Conservation (phyloP, 2,888 invertebrate genomes). For the Yponomeuta evonymella region DNA sequence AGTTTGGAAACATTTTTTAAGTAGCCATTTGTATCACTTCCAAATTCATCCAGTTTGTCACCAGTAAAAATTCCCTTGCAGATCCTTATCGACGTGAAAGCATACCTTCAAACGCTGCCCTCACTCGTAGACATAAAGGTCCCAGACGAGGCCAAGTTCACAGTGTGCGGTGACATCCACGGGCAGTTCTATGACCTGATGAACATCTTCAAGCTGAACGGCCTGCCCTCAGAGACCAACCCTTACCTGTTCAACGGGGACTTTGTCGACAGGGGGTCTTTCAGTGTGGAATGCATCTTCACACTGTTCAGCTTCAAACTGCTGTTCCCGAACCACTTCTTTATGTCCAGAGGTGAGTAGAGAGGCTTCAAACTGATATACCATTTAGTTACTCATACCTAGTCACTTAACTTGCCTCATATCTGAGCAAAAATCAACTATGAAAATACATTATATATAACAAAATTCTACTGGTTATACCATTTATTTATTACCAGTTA, state of each 20-base stretch:
- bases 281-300: constrained; percentile 99
- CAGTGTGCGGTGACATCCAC: constrained; percentile 99
- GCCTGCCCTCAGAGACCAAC: constrained; percentile 95
- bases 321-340: constrained; percentile 96
- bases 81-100: constrained; percentile 94
- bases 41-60: too few relatives aligned
- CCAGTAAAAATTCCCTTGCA: constrained; percentile 50
- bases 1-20: too few relatives aligned
- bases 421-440: neutral
- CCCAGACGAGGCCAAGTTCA: constrained; percentile 92
- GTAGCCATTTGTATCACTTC: too few relatives aligned
- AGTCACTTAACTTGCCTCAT: neutral
- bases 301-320: constrained; percentile 97
- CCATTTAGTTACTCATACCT: too few relatives aligned
- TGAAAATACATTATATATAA: too few relatives aligned
- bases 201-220: constrained; percentile 98
- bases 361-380: neutral
- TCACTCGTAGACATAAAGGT: constrained; percentile 94
- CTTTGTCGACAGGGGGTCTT: constrained; percentile 99
- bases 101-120: constrained; percentile 88
- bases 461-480: too few relatives aligned
- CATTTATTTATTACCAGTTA: too few relatives aligned
- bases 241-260: constrained; percentile 99
- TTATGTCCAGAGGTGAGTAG: constrained; percentile 93
- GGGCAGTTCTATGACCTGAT: constrained; percentile 99